Evolutionary conservation across 2,113 vertebrate genomes (phyloP).

Genomic region (Craseonycteris thonglongyai): DNA sequence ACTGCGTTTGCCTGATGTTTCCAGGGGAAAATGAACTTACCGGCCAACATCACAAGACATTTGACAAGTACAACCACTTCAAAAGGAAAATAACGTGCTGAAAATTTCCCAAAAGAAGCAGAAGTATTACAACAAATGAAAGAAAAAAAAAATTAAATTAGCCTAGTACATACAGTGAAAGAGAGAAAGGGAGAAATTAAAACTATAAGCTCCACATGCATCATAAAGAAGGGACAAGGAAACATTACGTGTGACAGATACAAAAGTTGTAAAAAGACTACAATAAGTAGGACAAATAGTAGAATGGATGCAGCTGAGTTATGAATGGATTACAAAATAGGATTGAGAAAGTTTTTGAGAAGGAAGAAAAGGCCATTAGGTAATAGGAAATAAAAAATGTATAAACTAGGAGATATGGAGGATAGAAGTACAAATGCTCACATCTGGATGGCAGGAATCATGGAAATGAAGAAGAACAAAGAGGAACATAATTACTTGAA

Average conservation of each 20-base stretch:
- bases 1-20: background rate
- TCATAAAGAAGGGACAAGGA: background rate
- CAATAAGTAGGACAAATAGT: no score
- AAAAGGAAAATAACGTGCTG: background rate
- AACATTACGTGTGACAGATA: background rate
- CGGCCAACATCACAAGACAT: background rate
- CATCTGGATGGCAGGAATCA: background rate
- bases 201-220: background rate
- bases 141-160: background rate
- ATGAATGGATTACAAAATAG: background rate
- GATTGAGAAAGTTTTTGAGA: background rate
- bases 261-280: background rate
- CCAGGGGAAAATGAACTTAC: background rate
- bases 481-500: background rate
- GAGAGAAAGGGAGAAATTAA: background rate
- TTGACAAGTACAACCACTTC: background rate
- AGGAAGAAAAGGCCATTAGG: background rate
- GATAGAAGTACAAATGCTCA: background rate
- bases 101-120: background rate
- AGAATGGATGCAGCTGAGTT: background rate
- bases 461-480: background rate
- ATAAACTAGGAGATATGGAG: background rate
- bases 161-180: background rate
- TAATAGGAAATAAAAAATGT: background rate
- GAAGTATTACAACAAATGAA: background rate